A percentile compares a stretch with the other conserved stretches of the same genome.
Evolutionary conservation across 2,888 invertebrate genomes (phyloP).

Genomic region (Eilema griseolum): DNA sequence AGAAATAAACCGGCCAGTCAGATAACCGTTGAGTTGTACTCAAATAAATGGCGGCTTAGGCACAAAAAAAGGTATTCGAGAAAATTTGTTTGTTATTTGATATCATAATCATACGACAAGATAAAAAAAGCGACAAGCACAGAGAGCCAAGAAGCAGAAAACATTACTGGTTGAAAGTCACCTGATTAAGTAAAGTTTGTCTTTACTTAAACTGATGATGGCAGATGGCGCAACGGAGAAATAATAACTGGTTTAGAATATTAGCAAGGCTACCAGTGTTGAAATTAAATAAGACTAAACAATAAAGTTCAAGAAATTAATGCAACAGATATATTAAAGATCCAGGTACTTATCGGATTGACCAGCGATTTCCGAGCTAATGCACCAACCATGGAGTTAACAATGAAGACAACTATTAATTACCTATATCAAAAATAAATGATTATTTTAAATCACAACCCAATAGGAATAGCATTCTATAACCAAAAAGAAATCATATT

Average conservation of each 20-base stretch:
- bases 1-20: not conserved
- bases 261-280: no score
- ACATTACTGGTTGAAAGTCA: no score
- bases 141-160: no score
- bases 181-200: no score
- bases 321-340: not conserved
- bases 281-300: not conserved
- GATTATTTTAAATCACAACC: no score
- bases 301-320: not conserved
- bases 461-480: no score
- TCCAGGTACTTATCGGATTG: not conserved
- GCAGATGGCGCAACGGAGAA: no score
- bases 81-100: not conserved
- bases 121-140: no score
- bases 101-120: no score
- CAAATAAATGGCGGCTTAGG: not conserved
- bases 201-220: no score
- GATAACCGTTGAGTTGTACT: not conserved
- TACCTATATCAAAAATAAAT: not conserved
- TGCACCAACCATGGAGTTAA: not conserved
- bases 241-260: no score
- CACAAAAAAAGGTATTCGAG: not conserved
- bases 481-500: not conserved
- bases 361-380: not conserved
- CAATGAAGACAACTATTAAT: not conserved